These are phyloP conservation scores for Lynx canadensis DNA, from an alignment of 2,113 vertebrate genomes.

Conservation along the genomic window DNA sequence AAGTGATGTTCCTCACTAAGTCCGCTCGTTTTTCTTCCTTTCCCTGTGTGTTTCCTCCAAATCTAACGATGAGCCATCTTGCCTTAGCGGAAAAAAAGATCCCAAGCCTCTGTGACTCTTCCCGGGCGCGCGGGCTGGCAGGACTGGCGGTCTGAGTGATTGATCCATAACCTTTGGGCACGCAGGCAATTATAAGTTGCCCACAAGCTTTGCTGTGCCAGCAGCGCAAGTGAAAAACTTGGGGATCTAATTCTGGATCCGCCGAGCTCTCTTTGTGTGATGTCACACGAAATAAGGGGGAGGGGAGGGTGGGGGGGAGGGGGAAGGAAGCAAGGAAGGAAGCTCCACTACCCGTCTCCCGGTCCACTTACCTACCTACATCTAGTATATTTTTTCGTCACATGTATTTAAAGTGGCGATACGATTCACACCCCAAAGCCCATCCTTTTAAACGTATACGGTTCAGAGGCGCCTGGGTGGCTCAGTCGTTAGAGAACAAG, in stretches of 20 bases:
- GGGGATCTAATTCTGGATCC: conserved; percentile 66
- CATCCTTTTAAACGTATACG: too few species aligned
- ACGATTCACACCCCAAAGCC: too few species aligned
- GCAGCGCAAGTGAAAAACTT: conserved; percentile 43
- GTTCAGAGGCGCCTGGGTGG: too few species aligned
- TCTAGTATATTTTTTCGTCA: too few species aligned
- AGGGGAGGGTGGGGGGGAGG: too few species aligned
- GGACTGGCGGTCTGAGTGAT: conserved; percentile 58
- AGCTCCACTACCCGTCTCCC: too few species aligned
- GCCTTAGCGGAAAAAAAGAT: conserved; percentile 61
- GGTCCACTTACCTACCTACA: too few species aligned
- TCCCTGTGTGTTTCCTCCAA: conserved; percentile 52
- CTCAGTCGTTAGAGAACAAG: background rate
- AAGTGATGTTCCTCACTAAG: conserved; percentile 65
- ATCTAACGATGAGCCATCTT: conserved; percentile 75
- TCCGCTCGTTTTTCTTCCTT: conserved; percentile 51
- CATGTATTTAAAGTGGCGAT: too few species aligned
- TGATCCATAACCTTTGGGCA: conserved; percentile 76
- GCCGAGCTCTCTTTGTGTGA: conserved; percentile 56
- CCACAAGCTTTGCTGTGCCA: conserved; percentile 73
- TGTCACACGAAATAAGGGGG: background rate
- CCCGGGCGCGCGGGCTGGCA: conserved; percentile 63
- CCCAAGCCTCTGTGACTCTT: conserved; percentile 65
- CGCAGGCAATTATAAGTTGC: conserved; percentile 74
- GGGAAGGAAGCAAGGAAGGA: too few species aligned